These are phyloP conservation scores for Lithophane leautieri DNA, from an alignment of 2,888 invertebrate species.

Conservation along the genomic window DNA sequence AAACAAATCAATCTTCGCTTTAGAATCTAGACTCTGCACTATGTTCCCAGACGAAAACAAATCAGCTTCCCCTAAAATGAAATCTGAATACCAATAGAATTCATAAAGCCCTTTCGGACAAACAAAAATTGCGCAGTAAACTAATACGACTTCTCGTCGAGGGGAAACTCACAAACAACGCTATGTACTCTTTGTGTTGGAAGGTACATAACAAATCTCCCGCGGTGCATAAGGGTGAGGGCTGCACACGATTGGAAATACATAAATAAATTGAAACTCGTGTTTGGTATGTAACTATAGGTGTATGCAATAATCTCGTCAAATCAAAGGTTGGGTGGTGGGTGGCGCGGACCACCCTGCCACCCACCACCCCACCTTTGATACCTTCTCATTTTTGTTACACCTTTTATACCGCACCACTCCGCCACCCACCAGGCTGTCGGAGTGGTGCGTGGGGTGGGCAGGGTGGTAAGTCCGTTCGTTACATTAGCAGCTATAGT, in stretches of 20 bases:
- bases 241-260: not conserved
- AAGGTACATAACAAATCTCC: not conserved
- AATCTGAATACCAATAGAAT: conserved; percentile 6
- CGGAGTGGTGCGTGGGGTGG: not conserved
- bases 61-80: not conserved
- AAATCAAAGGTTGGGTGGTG: not conserved
- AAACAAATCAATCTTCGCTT: not conserved
- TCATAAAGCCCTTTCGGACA: not conserved
- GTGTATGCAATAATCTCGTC: not conserved
- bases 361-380: not conserved
- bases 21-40: not conserved
- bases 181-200: not conserved
- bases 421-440: not conserved
- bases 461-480: not conserved
- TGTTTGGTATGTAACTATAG: not conserved
- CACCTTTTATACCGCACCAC: too few species aligned
- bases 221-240: not conserved
- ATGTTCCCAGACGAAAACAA: conserved; percentile 11
- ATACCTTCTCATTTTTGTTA: too few species aligned
- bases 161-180: conserved; percentile 8
- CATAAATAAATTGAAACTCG: not conserved
- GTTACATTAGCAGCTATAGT: not conserved
- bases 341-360: not conserved
- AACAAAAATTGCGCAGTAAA: not conserved
- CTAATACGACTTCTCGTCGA: conserved; percentile 6